These are phyloP conservation scores for Amiota mariae DNA, from an alignment of 2,888 invertebrate species.

Conservation along the genomic window DNA sequence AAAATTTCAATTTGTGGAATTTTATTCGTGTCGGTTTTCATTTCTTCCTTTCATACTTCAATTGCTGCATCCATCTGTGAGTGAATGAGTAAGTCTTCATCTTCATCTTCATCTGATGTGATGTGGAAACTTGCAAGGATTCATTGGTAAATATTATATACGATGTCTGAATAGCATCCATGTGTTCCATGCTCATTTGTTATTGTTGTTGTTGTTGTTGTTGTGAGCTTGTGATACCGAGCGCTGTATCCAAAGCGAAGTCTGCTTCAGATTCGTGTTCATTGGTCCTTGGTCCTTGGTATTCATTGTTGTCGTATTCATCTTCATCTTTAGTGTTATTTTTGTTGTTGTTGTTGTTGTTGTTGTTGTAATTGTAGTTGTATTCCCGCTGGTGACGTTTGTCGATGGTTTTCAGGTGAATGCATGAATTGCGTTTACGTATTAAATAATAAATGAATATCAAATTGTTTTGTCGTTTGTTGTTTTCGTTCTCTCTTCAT, in stretches of 20 bases:
- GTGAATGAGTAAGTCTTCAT: constrained; percentile 38
- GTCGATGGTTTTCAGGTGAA: constrained; percentile 70
- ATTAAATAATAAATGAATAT: constrained; percentile 70
- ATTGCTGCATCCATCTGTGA: too few species aligned
- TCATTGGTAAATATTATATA: constrained; percentile 32
- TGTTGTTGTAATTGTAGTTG: constrained; percentile 28
- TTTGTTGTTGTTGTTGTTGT: constrained; percentile 28
- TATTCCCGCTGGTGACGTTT: constrained; percentile 68
- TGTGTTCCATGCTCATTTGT: neutral
- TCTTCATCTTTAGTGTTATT: constrained; percentile 20
- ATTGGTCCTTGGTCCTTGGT: constrained; percentile 15
- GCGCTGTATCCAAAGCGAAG: neutral
- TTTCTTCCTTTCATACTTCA: neutral
- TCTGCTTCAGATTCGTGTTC: constrained; percentile 28
- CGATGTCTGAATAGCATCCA: neutral
- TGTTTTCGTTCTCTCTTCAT: neutral
- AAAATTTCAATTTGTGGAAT: constrained; percentile 72
- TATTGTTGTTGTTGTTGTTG: constrained; percentile 13
- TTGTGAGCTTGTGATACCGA: neutral
- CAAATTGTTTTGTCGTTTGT: constrained; percentile 61
- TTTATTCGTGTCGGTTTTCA: constrained; percentile 53
- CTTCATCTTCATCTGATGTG: constrained; percentile 9
- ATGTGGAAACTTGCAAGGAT: constrained; percentile 23
- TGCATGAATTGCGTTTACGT: constrained; percentile 68
- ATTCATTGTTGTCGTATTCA: constrained; percentile 1